A percentile compares a stretch with the other conserved stretches of the same genome.
phyloP scores from a whole-genome alignment of 2,797 vertebrate genomes.

The Ceyx erithaca region DNA sequence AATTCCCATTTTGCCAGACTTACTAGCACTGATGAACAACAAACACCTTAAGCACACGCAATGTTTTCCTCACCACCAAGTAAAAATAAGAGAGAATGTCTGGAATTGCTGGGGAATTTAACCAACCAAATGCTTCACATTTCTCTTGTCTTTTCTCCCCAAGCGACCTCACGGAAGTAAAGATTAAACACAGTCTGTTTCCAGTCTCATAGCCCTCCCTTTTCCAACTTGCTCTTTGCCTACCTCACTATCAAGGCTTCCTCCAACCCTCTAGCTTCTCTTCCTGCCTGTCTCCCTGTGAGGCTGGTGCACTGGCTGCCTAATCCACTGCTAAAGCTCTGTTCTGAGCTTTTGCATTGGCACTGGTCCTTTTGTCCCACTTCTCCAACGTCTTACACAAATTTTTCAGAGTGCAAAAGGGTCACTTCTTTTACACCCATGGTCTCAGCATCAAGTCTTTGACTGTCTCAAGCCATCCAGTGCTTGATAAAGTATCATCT shows the following conservation, averaged over 20 bases:
- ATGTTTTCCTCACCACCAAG: background rate
- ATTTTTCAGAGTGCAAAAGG: background rate
- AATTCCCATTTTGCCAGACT: background rate
- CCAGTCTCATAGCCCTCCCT: background rate
- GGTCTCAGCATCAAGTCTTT: background rate
- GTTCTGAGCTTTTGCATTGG: background rate
- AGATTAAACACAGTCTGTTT: background rate
- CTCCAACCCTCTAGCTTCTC: background rate
- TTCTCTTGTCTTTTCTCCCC: slow-evolving; percentile 30
- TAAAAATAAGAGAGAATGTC: slow-evolving; percentile 39
- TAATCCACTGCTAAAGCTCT: background rate
- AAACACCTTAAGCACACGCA: background rate
- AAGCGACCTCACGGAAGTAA: background rate
- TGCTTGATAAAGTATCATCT: background rate
- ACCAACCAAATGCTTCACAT: slow-evolving; percentile 29
- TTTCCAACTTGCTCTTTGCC: background rate
- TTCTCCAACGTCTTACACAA: background rate
- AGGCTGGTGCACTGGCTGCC: background rate
- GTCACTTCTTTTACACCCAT: background rate
- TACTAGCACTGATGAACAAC: background rate
- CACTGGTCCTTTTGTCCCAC: fast-evolving
- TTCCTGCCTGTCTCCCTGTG: background rate
- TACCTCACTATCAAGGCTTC: background rate
- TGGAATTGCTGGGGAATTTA: slow-evolving; percentile 43
- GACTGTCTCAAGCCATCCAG: background rate